A percentile compares a stretch with the other conserved stretches of the same genome.
Evolutionary conservation across 2,888 invertebrate genomes (phyloP).

Genomic region (Meliscaeva auricollis): DNA sequence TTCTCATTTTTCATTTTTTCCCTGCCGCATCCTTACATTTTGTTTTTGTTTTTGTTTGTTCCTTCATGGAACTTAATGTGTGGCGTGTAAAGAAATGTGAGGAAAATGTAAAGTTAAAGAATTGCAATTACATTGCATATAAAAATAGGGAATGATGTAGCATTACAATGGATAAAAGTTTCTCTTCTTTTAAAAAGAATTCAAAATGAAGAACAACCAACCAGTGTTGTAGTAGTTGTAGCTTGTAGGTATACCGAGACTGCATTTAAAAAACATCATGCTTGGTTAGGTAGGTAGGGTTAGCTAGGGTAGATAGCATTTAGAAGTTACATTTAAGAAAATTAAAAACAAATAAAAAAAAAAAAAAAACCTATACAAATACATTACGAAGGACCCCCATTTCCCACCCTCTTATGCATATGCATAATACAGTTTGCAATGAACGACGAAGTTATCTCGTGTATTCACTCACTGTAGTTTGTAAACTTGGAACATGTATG

Average conservation of each 20-base stretch:
- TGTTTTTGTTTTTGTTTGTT: not conserved
- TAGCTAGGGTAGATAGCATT: not conserved
- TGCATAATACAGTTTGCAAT: not conserved
- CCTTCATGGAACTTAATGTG: not conserved
- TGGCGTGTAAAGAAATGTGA: not conserved
- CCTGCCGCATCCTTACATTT: not conserved
- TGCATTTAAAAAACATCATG: not conserved
- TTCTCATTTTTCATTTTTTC: not conserved
- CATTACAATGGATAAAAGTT: conserved; percentile 47
- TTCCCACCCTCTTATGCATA: too few species aligned
- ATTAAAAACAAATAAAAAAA: conserved; percentile 23
- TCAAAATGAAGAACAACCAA: conserved; percentile 19
- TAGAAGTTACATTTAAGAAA: conserved; percentile 3
- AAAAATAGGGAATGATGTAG: conserved; percentile 33
- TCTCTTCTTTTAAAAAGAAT: conserved; percentile 41
- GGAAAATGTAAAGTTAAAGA: conserved; percentile 42
- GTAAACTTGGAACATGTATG: not conserved
- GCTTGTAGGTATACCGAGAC: conserved; percentile 11
- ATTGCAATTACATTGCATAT: conserved; percentile 39
- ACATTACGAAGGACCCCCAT: too few species aligned
- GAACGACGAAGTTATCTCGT: not conserved
- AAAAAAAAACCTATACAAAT: not conserved
- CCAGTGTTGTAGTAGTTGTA: too few species aligned
- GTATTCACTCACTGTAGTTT: not conserved
- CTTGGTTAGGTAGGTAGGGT: not conserved